A percentile compares a stretch with the other conserved stretches of the same genome.
These are phyloP conservation scores for Orestias chungarensis DNA, from an alignment of 2,797 vertebrate species.

Conservation along the genomic window DNA sequence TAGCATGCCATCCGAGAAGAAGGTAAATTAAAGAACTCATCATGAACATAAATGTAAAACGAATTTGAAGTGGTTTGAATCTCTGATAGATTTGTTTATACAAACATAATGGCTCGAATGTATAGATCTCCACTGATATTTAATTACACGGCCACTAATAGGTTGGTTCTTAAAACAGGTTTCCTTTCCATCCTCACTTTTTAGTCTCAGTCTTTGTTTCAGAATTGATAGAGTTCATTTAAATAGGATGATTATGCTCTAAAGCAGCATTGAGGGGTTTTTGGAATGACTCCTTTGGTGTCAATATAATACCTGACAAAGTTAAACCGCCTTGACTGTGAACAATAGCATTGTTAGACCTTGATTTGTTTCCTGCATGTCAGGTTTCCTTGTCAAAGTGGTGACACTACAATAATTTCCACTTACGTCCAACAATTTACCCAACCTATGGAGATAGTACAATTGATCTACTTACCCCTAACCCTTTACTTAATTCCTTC, in stretches of 20 bases:
- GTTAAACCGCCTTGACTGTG: no score
- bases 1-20: conserved; percentile 98
- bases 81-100: neutral
- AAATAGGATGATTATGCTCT: neutral
- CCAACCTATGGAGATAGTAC: no score
- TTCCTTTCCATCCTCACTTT: no score
- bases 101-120: neutral
- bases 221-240: neutral
- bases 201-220: neutral
- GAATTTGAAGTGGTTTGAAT: neutral
- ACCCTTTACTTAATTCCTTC: neutral
- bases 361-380: no score
- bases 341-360: no score
- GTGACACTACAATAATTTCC: neutral
- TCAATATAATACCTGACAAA: no score
- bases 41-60: neutral
- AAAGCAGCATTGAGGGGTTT: neutral
- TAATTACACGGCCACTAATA: neutral
- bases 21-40: conserved; percentile 61
- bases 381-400: neutral
- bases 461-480: neutral
- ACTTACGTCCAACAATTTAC: no score
- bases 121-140: neutral
- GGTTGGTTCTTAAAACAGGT: neutral
- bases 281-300: neutral